Evolutionary conservation across 2,113 vertebrate genomes (phyloP).

Genomic region (Tyto alba): DNA sequence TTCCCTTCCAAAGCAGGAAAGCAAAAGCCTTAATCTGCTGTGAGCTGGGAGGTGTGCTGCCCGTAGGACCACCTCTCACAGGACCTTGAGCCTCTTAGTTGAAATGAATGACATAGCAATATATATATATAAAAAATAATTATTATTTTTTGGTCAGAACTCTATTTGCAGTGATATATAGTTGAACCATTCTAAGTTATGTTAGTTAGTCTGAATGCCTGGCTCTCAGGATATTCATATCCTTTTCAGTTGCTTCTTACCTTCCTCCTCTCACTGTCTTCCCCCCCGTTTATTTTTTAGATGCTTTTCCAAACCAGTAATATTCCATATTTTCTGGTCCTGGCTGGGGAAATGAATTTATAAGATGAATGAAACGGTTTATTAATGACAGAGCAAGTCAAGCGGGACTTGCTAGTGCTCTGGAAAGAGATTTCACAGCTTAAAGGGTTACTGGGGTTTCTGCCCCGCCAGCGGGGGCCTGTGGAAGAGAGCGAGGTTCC

Average conservation of each 20-base stretch:
- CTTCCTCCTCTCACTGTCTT: neutral
- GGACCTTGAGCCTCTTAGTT: neutral
- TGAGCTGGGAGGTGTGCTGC: neutral
- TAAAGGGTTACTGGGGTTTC: neutral
- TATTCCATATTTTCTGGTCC: neutral
- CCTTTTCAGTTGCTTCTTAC: neutral
- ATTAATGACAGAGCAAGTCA: constrained; percentile 36
- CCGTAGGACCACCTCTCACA: neutral
- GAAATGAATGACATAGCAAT: neutral
- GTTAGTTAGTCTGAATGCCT: neutral
- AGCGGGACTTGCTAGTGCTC: constrained; percentile 27
- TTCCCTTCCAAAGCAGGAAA: constrained; percentile 88
- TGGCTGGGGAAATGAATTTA: neutral
- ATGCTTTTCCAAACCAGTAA: constrained; percentile 7
- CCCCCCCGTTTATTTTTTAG: neutral
- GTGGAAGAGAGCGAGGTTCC: neutral
- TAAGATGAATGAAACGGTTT: neutral
- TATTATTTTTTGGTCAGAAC: constrained; percentile 31
- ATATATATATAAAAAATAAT: constrained; percentile 13
- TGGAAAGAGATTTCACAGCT: neutral
- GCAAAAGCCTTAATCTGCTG: constrained; percentile 81
- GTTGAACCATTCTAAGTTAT: constrained; percentile 52
- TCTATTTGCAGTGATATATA: constrained; percentile 29
- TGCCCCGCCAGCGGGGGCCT: neutral
- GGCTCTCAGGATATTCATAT: neutral